phyloP scores from a whole-genome alignment of 37 sponge, comb jelly and placozoan genomes.

The Tethya wilhelma region DNA sequence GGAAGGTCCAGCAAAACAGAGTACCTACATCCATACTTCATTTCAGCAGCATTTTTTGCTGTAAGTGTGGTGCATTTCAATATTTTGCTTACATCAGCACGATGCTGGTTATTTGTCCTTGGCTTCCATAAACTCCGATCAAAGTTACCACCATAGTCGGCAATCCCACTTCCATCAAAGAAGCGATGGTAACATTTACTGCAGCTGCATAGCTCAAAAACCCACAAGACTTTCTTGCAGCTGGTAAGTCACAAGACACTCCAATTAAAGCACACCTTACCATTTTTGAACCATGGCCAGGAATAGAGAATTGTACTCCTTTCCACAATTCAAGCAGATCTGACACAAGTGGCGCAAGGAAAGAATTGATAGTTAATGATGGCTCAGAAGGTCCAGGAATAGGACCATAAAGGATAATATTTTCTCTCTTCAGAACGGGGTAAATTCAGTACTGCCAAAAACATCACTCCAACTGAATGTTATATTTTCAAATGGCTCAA shows the following conservation, averaged over 20 bases:
- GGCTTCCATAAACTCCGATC: conserved; percentile 4
- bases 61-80: background rate
- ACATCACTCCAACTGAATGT: conserved; percentile 32
- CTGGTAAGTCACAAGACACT: conserved; percentile 45
- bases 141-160: conserved; percentile 9
- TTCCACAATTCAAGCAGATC: conserved; percentile 32
- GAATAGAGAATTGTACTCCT: background rate
- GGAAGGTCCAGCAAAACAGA: conserved; percentile 31
- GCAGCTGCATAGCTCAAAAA: conserved; percentile 38
- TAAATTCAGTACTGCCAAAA: conserved; percentile 11
- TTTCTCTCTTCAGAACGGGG: conserved; percentile 17
- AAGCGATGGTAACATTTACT: conserved; percentile 11
- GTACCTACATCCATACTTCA: conserved; percentile 22
- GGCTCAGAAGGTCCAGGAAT: conserved; percentile 56
- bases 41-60: background rate
- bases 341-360: conserved; percentile 17
- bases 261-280: conserved; percentile 35
- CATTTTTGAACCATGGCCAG: background rate
- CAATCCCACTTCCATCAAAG: background rate
- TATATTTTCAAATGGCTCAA: conserved; percentile 22
- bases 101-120: background rate
- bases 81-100: background rate
- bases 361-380: conserved; percentile 7
- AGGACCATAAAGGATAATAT: conserved; percentile 20
- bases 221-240: conserved; percentile 45